Evolutionary conservation across 2,888 invertebrate species (phyloP), one percentile per base, ranked within the genome.

Genomic region (Axea sp.): DNA sequence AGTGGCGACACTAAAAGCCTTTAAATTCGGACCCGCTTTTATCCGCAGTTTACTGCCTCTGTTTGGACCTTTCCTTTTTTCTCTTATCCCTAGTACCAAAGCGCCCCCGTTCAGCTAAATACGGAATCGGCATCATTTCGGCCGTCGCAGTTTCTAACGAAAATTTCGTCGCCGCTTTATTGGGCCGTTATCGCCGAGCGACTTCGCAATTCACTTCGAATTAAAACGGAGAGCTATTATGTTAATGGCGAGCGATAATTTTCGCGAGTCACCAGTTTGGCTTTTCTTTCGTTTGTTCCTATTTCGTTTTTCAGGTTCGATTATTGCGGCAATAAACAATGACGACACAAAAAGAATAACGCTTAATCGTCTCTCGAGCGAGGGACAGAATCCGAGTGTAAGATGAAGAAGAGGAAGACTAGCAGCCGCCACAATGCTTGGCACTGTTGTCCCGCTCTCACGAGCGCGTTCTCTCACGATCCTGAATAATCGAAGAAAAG

Each of bases 351-450:
- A 53, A 53, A 43, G 33, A 43, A 53, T 30, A 43, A 12, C 39
- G 43, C n/a, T 51, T 51, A 51, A 47, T 51, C 57, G 59, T 12
- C 30, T 47, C 39, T n/a, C 31, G n/a, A 9, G 11, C 15, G 31
- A 12, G 59, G 41, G 45, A 37, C 49, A 55, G 65, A 53, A 60
- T 55, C 35, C 43, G 51, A 53, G 74, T 22, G 47, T 12, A 43
- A 59, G 64, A 74, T 41, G 75, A 73, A 72, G 75, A 73, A 55
- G 67, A 73, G 55, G 41, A 69, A 73, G 65, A 68, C 76, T 47
- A 76, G 75, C 73, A 57, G 73, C 62, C 33, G 64, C 47, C 60
- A 82, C 81, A 82, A 81, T 78, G 77, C 76, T 59, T 49, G 67
- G 71, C 78, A 81, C 77, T 83, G 82, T 82, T 71, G 65, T 53